Base-by-base conservation (phyloP, 1,140 invertebrate genomes). In the Lerema accius region DNA sequence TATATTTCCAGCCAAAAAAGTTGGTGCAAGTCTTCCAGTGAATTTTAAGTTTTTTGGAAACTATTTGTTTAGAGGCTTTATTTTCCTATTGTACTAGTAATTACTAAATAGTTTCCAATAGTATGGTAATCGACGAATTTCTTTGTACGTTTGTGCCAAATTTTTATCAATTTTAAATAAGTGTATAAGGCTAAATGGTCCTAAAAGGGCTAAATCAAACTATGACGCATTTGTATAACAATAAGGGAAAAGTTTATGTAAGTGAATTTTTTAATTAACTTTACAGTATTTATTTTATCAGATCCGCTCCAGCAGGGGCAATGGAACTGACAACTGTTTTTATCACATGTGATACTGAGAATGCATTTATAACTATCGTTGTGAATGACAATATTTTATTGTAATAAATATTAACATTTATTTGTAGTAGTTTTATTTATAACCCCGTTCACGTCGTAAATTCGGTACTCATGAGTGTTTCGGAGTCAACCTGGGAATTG, bases 341-440 rank as follows among this genome's bases (percentile, higher is more conserved):
- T 49, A 6, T 32, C 4, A 4, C 19, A 23, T 49, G 46, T 49
- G 46, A 49, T 49, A 49, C 46, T 49, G 17, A 49, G 10, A 16
- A 45, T 58, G 43, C 40, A 32, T 56, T 45, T 58, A 32, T 56
- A 23, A 32, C 26, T 58, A 15, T 32, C 6, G 46, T 49, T 49
- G 26, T 49, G 46, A 5, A 32, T 49, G 46, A 49, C 13, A 49
- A 49, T 43, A 26, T 56, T 43, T 42, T 55, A 42, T 32, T 17
- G 26, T 10, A 56, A 16, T 45, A 43, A 16, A 56, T 32, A 39
- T 32, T 49, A 56, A 42, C 7, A 32, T 32, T 4, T 7, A 32
- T 32, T 7, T 32, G 28, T 9, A 7, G 3, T 32, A 7, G 28
- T 32, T n/a, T 46, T 16, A 62, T 14, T 19, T 16, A n/a, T n/a